Conservation (phyloP, 2,113 vertebrate genomes). For the Crotalus helleri region DNA sequence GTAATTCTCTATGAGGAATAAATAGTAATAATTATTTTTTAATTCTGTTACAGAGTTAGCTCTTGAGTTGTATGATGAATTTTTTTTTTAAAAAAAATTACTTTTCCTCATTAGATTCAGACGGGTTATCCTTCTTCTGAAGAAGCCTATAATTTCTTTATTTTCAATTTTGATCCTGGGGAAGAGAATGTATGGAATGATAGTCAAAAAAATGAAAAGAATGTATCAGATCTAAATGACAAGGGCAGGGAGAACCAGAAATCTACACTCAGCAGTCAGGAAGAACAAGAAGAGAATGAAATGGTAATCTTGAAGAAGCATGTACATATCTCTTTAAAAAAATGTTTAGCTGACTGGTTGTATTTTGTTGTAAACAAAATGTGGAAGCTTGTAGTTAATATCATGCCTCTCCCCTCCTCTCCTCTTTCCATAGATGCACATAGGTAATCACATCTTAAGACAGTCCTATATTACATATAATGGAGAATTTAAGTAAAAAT, state of each 20-base stretch:
- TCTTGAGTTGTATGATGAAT: neutral
- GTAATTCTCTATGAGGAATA: neutral
- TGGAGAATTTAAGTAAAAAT: neutral
- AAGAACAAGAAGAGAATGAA: slow-evolving; percentile 59
- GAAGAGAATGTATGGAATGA: slow-evolving; percentile 49
- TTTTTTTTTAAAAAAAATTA: neutral
- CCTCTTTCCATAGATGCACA: neutral
- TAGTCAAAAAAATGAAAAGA: slow-evolving; percentile 35
- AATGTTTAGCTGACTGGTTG: neutral
- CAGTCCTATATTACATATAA: neutral
- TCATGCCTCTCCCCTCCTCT: neutral
- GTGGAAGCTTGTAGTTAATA: neutral
- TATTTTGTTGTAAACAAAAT: neutral
- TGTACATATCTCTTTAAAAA: neutral
- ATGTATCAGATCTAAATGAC: slow-evolving; percentile 39
- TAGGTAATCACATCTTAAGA: neutral
- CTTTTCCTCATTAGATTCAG: slow-evolving; percentile 53
- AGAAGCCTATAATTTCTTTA: slow-evolving; percentile 92
- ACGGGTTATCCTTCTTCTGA: slow-evolving; percentile 78
- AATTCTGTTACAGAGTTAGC: neutral
- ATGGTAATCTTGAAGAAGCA: slow-evolving; percentile 30
- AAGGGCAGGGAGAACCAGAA: slow-evolving; percentile 63
- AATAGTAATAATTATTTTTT: neutral
- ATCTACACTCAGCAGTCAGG: slow-evolving; percentile 35
- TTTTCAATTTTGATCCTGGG: slow-evolving; percentile 85